phyloP scores from a whole-genome alignment of 30 jellyfish, hydroid and myxozoan genomes.

The Cassiopea andromeda region DNA sequence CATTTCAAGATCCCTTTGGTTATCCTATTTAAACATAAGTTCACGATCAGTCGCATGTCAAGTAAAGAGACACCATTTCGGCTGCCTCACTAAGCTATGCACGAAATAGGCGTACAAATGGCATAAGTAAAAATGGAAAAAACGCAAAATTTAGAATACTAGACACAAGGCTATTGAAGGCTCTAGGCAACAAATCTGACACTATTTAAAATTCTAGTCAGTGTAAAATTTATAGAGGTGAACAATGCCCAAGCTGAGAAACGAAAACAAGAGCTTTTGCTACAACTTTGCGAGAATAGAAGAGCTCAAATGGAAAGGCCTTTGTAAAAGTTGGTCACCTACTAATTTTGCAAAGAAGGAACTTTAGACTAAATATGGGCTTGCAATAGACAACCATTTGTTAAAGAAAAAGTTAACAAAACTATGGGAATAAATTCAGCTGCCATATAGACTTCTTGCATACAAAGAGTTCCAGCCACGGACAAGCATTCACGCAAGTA shows the following conservation, averaged over 20 bases:
- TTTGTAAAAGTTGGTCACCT: too few species aligned
- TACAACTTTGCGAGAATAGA: too few species aligned
- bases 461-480: too few species aligned
- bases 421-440: background rate
- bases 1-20: constrained; percentile 95
- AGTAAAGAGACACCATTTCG: background rate
- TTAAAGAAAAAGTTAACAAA: background rate
- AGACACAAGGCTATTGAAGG: background rate
- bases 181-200: too few species aligned
- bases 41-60: background rate
- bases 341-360: too few species aligned
- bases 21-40: constrained; percentile 67
- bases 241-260: too few species aligned
- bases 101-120: background rate
- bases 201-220: too few species aligned
- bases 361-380: too few species aligned
- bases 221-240: too few species aligned
- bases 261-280: too few species aligned
- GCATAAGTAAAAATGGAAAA: background rate
- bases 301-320: too few species aligned
- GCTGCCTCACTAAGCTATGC: background rate
- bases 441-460: background rate
- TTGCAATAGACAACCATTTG: too few species aligned
- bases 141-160: background rate
- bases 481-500: background rate